phyloP scores from a whole-genome alignment of 2,113 vertebrate species.

The Ammodytes dubius region DNA sequence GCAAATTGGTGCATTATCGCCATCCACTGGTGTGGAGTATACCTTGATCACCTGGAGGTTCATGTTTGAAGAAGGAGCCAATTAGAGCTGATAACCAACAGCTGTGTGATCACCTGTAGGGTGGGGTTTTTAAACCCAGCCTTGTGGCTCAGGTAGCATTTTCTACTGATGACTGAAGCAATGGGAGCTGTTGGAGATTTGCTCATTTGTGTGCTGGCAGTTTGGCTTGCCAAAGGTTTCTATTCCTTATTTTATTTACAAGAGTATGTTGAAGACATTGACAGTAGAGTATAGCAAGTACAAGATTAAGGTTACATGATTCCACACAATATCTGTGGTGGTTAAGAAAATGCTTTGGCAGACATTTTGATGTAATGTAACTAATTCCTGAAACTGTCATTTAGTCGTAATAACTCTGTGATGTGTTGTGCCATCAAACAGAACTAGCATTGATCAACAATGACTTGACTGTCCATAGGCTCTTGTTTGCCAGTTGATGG shows the following conservation, averaged over 20 bases:
- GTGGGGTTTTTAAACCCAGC: background rate
- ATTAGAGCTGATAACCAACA: conserved; percentile 41
- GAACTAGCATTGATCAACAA: background rate
- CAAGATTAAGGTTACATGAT: too few relatives aligned
- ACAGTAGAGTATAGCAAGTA: accelerated
- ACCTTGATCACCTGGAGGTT: too few relatives aligned
- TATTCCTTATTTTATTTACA: background rate
- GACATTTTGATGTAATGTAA: too few relatives aligned
- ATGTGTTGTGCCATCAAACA: background rate
- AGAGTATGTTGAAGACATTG: too few relatives aligned
- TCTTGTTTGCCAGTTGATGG: background rate
- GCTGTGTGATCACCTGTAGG: conserved; percentile 5
- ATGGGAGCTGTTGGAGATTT: conserved; percentile 12
- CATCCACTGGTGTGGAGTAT: too few relatives aligned
- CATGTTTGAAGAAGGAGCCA: background rate
- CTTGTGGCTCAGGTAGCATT: accelerated
- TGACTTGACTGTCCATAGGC: background rate
- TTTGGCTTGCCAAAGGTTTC: conserved; percentile 37
- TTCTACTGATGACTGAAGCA: background rate
- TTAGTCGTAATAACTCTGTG: too few relatives aligned
- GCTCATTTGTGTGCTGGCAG: background rate
- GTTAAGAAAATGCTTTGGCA: too few relatives aligned
- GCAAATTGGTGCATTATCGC: too few relatives aligned
- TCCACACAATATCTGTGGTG: too few relatives aligned
- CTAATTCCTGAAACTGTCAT: too few relatives aligned